Evolutionary conservation across 2,888 invertebrate species (phyloP).

Genomic region (Bruchidius siliquastri): DNA sequence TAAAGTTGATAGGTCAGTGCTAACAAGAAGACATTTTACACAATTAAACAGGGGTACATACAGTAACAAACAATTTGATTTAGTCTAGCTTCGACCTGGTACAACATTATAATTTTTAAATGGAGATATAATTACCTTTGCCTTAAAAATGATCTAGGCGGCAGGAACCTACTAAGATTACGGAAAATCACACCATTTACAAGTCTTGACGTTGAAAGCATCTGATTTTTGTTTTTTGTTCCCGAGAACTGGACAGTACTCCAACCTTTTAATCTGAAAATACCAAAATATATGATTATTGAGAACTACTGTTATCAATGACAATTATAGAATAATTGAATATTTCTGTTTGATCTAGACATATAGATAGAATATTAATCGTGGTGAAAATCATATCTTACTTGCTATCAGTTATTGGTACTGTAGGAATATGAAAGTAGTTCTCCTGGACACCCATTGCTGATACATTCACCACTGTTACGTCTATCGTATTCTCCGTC

Average conservation of each 20-base stretch:
- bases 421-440: neutral
- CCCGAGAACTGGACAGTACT: constrained; percentile 19
- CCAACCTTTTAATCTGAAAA: constrained; percentile 17
- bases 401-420: neutral
- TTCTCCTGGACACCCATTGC: neutral
- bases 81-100: too few relatives aligned
- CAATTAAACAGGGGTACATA: too few relatives aligned
- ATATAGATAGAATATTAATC: too few relatives aligned
- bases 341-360: too few relatives aligned
- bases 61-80: too few relatives aligned
- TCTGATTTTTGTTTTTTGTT: constrained; percentile 10
- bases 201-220: constrained; percentile 13
- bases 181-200: constrained; percentile 56
- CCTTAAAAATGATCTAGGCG: constrained; percentile 57
- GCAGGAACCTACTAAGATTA: constrained; percentile 59
- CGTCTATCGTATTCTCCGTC: neutral
- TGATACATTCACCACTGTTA: neutral
- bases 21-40: too few relatives aligned
- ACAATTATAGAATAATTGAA: too few relatives aligned
- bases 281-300: neutral
- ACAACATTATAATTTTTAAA: too few relatives aligned
- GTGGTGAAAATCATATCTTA: neutral
- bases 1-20: too few relatives aligned
- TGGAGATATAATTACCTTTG: constrained; percentile 57
- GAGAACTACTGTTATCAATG: too few relatives aligned